Base-by-base conservation (phyloP, 2,888 invertebrate genomes). In the Steinernema carpocapsae region DNA sequence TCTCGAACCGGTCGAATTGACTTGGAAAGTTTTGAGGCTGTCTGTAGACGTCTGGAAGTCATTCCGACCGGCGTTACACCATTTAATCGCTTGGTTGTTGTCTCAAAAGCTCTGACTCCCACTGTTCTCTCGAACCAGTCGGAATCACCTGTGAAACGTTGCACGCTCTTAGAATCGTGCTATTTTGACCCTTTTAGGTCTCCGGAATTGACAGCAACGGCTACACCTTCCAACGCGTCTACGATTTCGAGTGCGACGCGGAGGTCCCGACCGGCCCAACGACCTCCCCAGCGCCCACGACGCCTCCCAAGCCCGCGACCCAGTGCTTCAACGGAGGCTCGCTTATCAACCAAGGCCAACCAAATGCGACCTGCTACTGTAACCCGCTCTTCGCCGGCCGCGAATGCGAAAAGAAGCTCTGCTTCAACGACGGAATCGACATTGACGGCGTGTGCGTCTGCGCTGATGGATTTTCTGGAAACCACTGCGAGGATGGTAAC, bases 171-270 rank as follows among this genome's bases (percentile, higher is more conserved):
- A n/a, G n/a, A n/a, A n/a, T n/a, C n/a, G 37, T 37, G 37, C 37
- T 37, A 37, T 6, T 6, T 6, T 37, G 4, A 3, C 3, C 37
- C 10, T 37, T 37, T 37, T 14, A 70, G 71, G 22, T 75, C 14
- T 22, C 45, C 43, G 83, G 83, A 37, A 71, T 77, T 48, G 83
- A 83, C 56, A 56, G 72, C 71, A 78, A 76, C 72, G 84, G 82
- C 42, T 79, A 79, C 76, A 42, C 75, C 46, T 84, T 79, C 76
- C 80, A 80, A 32, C 64, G 64, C 7, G 76, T 84, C 45, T 84
- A 84, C 73, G 77, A 78, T 17, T 84, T 80, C 71, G 64, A 72
- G 29, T 84, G 84, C 74, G 78, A 79, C 59, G 71, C 70, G 29
- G 45, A 29, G 71, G 75, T 79, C 32, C 73, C 74, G 10, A 72